These are phyloP conservation scores for Actinia equina DNA, from an alignment of 64 coral and sea anemone species.

Conservation along the genomic window DNA sequence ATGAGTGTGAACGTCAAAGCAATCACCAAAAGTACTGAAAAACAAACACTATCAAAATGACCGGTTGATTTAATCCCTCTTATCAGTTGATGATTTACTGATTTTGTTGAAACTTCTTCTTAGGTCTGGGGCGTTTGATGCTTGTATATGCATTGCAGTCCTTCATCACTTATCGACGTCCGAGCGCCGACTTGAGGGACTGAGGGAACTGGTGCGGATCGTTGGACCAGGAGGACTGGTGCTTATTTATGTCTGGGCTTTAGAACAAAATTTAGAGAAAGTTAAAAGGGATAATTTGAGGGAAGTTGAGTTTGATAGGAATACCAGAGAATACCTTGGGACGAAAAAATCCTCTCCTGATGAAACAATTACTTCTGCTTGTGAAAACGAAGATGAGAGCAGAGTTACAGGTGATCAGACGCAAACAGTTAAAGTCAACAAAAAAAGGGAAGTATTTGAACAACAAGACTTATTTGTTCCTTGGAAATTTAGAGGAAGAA, in stretches of 20 bases:
- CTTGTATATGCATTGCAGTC: constrained; percentile 90
- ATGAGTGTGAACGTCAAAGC: too few species aligned
- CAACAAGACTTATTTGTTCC: constrained; percentile 97
- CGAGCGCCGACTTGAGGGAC: constrained; percentile 81
- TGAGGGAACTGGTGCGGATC: constrained; percentile 79
- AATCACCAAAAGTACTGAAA: too few species aligned
- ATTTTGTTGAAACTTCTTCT: neutral
- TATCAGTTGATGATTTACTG: neutral
- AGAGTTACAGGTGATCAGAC: neutral
- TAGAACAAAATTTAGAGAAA: constrained; percentile 82
- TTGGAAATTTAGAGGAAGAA: constrained; percentile 80
- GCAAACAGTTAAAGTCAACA: constrained; percentile 53
- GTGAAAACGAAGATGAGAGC: neutral
- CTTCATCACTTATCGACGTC: constrained; percentile 91
- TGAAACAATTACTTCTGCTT: neutral
- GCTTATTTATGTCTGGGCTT: constrained; percentile 89
- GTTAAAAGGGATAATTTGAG: constrained; percentile 33
- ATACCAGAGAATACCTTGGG: neutral
- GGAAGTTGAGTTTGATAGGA: constrained; percentile 41
- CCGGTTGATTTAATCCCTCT: too few species aligned
- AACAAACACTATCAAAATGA: too few species aligned
- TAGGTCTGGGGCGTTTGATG: constrained; percentile 89
- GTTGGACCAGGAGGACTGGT: constrained; percentile 72
- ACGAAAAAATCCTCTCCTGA: neutral
- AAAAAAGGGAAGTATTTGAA: constrained; percentile 72